Evolutionary conservation across 2,888 invertebrate genomes (phyloP).

Genomic region (Epicampocera succincta): DNA sequence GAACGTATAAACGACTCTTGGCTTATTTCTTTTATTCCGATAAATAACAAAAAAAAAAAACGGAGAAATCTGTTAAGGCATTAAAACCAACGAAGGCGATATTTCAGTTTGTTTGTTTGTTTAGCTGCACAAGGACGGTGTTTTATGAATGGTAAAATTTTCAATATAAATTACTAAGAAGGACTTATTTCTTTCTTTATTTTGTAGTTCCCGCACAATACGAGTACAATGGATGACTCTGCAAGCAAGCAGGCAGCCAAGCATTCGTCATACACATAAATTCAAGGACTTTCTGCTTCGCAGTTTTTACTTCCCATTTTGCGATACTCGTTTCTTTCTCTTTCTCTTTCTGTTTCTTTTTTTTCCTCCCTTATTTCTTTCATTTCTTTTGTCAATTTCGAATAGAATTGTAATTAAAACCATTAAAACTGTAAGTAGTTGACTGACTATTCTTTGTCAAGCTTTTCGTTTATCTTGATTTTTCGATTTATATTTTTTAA

Average conservation of each 20-base stretch:
- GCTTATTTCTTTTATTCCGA: conserved; percentile 12
- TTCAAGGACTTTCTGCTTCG: conserved; percentile 6
- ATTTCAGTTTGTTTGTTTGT: conserved; percentile 6
- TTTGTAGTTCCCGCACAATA: not conserved
- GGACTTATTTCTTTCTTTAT: conserved; percentile 25
- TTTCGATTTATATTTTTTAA: conserved; percentile 2
- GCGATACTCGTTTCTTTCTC: not conserved
- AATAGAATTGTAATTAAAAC: conserved; percentile 45
- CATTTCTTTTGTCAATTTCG: conserved; percentile 35
- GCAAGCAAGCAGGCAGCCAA: not conserved
- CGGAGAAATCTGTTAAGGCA: not conserved
- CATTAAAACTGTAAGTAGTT: conserved; percentile 26
- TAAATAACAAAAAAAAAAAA: too few species aligned
- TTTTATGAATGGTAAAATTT: conserved; percentile 32
- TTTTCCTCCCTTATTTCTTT: not conserved
- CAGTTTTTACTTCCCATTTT: not conserved
- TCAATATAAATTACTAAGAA: conserved; percentile 33
- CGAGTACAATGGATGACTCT: conserved; percentile 5
- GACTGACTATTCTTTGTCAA: conserved; percentile 13
- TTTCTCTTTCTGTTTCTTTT: not conserved
- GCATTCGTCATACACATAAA: conserved; percentile 13
- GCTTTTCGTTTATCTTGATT: conserved; percentile 14
- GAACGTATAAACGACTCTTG: conserved; percentile 14
- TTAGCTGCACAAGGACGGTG: conserved; percentile 6
- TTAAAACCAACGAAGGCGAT: not conserved